Evolutionary conservation across 2,797 vertebrate genomes (phyloP).

Genomic region (Myotis planiceps): DNA sequence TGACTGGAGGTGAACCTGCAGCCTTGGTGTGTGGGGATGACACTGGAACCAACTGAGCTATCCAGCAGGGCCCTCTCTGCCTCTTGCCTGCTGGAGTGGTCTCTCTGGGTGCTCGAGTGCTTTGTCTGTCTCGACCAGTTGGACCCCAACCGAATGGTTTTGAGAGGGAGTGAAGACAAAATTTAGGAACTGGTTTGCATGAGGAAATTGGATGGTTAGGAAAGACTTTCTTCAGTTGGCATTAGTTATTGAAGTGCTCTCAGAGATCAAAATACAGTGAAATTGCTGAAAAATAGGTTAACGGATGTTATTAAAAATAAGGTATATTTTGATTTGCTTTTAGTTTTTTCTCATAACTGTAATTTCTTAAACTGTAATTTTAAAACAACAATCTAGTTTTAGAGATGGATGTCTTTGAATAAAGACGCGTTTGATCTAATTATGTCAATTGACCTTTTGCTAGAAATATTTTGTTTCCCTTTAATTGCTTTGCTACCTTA

Average conservation of each 20-base stretch:
- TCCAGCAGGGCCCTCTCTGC: not conserved
- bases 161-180: not conserved
- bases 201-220: not conserved
- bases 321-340: conserved; percentile 8
- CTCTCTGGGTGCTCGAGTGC: not conserved
- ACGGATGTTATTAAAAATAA: conserved; percentile 16
- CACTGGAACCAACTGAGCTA: not conserved
- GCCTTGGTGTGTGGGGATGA: not conserved
- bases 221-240: not conserved
- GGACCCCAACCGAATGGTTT: not conserved
- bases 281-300: not conserved
- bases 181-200: not conserved
- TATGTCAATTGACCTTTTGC: conserved; percentile 18
- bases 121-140: not conserved
- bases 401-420: conserved; percentile 41
- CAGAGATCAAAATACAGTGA: not conserved
- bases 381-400: conserved; percentile 10
- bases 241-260: not conserved
- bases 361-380: conserved; percentile 40
- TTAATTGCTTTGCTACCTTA: conserved; percentile 24
- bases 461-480: conserved; percentile 46
- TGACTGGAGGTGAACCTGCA: not conserved
- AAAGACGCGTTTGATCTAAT: conserved; percentile 16
- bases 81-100: not conserved
- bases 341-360: conserved; percentile 5